phyloP scores from a whole-genome alignment of 2,797 vertebrate genomes.

The Anguilla megastoma region DNA sequence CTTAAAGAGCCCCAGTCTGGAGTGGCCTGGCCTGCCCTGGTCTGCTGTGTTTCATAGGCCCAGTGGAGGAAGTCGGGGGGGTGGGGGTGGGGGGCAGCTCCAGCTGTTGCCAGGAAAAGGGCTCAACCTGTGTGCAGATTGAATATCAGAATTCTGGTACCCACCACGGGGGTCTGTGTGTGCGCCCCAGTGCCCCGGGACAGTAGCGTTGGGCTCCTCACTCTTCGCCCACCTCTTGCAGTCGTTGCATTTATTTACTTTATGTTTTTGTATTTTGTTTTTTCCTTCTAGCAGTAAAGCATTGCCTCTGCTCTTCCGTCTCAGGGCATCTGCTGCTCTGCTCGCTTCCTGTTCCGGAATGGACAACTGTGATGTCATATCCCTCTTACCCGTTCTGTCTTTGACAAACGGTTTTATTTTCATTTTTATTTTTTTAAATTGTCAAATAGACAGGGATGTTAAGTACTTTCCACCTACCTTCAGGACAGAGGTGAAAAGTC shows the following conservation, averaged over 20 bases:
- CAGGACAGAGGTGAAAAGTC: not conserved
- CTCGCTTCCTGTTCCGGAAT: no score
- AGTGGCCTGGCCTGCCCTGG: not conserved
- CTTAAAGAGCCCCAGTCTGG: constrained; percentile 67
- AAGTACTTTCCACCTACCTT: not conserved
- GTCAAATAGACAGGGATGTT: not conserved
- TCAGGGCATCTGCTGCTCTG: no score
- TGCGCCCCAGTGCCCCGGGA: constrained; percentile 45
- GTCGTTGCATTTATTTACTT: no score
- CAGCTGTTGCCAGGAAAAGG: constrained; percentile 63
- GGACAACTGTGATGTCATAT: not conserved
- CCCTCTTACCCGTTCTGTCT: not conserved
- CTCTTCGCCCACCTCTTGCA: not conserved
- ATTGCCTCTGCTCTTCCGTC: not conserved
- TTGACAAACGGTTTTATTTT: not conserved
- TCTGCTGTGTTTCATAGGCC: constrained; percentile 1
- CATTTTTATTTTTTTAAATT: not conserved
- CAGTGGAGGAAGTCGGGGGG: constrained; percentile 59
- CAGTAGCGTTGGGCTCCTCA: constrained; percentile 10
- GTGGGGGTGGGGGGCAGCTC: constrained; percentile 49
- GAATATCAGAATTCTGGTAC: constrained; percentile 53
- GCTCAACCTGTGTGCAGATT: constrained; percentile 59
- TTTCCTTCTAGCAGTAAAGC: not conserved
- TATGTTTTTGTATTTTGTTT: not conserved
- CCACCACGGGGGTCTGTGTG: constrained; percentile 49